Evolutionary conservation across 2,113 vertebrate genomes (phyloP).

Genomic region (Mirounga angustirostris): DNA sequence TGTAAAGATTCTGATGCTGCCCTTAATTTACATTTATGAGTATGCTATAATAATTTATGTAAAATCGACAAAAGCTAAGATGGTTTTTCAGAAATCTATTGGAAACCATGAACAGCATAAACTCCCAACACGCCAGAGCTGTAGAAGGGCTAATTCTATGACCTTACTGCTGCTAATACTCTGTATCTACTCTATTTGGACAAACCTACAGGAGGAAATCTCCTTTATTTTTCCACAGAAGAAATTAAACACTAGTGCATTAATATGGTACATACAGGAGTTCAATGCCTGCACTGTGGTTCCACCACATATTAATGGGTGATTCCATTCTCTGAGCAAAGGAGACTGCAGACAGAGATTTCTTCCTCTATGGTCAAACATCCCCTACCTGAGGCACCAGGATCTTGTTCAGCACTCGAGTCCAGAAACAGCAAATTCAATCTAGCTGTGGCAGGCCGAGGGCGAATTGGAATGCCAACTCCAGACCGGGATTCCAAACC

Average conservation of each 20-base stretch:
- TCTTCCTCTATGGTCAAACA: conserved; percentile 86
- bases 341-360: conserved; percentile 81
- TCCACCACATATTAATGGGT: conserved; percentile 70
- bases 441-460: conserved; percentile 87
- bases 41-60: neutral
- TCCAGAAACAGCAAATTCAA: conserved; percentile 92
- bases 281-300: conserved; percentile 77
- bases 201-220: conserved; percentile 77
- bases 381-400: conserved; percentile 88
- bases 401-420: conserved; percentile 85
- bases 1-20: neutral
- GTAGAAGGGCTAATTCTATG: conserved; percentile 39
- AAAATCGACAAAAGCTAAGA: neutral
- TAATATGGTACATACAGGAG: conserved; percentile 71
- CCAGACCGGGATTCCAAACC: conserved; percentile 87
- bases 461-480: conserved; percentile 86
- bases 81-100: neutral
- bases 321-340: conserved; percentile 78
- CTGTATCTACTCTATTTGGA: conserved; percentile 55
- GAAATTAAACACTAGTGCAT: conserved; percentile 78
- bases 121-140: neutral
- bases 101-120: neutral
- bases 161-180: conserved; percentile 65
- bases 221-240: conserved; percentile 76
- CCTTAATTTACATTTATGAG: neutral